These are phyloP conservation scores for Sparus aurata DNA, from an alignment of 2,797 vertebrate genomes.

Conservation along the genomic window DNA sequence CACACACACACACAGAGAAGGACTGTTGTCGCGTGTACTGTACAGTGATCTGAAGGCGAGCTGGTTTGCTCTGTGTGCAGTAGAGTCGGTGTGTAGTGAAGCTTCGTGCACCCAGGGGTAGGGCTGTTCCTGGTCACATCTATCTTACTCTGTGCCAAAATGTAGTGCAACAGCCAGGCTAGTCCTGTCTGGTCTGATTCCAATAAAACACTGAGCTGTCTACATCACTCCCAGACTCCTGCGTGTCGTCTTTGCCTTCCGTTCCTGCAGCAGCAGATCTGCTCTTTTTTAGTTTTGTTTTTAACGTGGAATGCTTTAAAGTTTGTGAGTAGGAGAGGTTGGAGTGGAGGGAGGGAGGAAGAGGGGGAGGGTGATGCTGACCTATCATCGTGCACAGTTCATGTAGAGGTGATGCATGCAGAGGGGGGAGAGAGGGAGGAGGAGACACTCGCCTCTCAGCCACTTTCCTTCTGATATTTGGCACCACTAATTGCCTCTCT, in stretches of 20 bases:
- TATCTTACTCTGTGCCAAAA: conserved; percentile 99
- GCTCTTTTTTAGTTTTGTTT: too few species aligned
- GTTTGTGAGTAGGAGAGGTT: conserved; percentile 21
- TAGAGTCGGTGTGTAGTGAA: conserved; percentile 87
- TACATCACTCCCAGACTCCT: conserved; percentile 73
- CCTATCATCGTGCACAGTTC: conserved; percentile 48
- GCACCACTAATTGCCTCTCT: conserved; percentile 40
- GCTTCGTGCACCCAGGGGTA: conserved; percentile 94
- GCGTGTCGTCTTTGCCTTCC: conserved; percentile 24
- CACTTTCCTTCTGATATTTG: conserved; percentile 59
- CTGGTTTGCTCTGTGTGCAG: conserved; percentile 73
- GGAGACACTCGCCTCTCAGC: conserved; percentile 34
- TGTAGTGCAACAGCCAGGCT: conserved; percentile 99
- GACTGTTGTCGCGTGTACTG: conserved; percentile 70
- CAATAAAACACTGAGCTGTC: conserved; percentile 96
- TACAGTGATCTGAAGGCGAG: conserved; percentile 72
- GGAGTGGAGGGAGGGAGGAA: neutral
- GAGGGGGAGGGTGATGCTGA: conserved; percentile 51
- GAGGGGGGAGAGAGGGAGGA: conserved; percentile 10
- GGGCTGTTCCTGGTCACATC: conserved; percentile 95
- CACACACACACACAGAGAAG: conserved; percentile 60
- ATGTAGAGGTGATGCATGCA: conserved; percentile 53
- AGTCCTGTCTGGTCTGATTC: conserved; percentile 93
- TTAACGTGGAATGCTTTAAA: conserved; percentile 41
- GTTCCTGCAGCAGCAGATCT: neutral